These are phyloP conservation scores for Nothocercus julius DNA, from an alignment of 2,113 vertebrate species.

Conservation along the genomic window DNA sequence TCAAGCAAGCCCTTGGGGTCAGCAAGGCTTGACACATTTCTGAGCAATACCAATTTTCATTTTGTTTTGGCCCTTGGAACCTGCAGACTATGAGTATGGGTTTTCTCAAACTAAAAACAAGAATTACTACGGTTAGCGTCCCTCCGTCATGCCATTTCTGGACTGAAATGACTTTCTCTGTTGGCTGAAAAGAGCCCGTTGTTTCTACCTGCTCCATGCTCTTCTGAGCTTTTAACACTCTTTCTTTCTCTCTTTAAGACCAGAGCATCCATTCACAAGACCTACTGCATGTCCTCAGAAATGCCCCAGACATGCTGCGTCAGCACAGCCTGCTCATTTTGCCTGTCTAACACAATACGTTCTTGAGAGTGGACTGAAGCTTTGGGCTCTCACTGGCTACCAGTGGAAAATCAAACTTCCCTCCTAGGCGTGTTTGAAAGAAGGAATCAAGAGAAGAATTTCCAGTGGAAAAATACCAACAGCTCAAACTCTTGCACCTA, in stretches of 20 bases:
- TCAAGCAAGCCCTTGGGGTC: background rate
- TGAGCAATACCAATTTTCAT: background rate
- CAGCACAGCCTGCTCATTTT: background rate
- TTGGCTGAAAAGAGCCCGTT: background rate
- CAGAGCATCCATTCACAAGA: background rate
- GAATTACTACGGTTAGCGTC: rapidly evolving
- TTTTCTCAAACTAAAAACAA: background rate
- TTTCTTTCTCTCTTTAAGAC: background rate
- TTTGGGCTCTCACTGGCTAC: background rate
- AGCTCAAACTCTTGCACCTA: slow-evolving; percentile 20
- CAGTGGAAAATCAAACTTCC: slow-evolving; percentile 23
- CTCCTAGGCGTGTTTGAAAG: background rate
- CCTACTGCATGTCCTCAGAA: background rate
- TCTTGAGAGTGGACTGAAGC: slow-evolving; percentile 29
- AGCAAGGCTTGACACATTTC: background rate
- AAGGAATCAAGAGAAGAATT: slow-evolving; percentile 32
- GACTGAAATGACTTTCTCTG: rapidly evolving
- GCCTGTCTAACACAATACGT: background rate
- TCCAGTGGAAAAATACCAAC: slow-evolving; percentile 60
- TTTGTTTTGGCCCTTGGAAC: background rate
- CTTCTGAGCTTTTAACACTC: background rate
- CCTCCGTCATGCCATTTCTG: background rate
- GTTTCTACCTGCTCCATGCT: background rate
- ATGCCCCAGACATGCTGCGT: background rate
- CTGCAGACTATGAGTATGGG: background rate